phyloP scores from a whole-genome alignment of 2,888 invertebrate species.

The Salpingus planirostris region DNA sequence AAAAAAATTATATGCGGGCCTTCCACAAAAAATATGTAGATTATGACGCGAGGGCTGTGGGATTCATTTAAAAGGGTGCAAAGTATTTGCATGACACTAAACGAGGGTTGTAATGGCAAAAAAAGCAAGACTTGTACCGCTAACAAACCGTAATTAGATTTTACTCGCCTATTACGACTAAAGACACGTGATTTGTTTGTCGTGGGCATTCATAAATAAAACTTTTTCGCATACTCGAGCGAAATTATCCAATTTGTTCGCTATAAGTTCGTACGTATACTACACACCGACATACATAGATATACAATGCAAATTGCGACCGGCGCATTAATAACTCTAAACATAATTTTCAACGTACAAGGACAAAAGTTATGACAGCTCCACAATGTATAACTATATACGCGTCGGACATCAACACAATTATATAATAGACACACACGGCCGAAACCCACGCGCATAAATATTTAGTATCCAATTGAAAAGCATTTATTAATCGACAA shows the following conservation, averaged over 20 bases:
- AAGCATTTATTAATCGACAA: slow-evolving; percentile 20
- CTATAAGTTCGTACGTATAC: slow-evolving; percentile 6
- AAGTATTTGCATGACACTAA: too few relatives aligned
- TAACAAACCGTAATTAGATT: too few relatives aligned
- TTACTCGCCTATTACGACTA: too few relatives aligned
- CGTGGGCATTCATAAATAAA: slow-evolving; percentile 7
- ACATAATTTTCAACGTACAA: slow-evolving; percentile 17
- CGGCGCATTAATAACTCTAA: slow-evolving; percentile 7
- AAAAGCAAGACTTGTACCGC: too few relatives aligned
- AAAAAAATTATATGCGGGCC: too few relatives aligned
- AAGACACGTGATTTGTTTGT: too few relatives aligned
- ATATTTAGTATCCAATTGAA: slow-evolving; percentile 21
- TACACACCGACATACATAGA: too few relatives aligned
- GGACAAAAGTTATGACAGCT: slow-evolving; percentile 18
- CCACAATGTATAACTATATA: slow-evolving; percentile 17
- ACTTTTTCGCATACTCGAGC: slow-evolving; percentile 3
- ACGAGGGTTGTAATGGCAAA: too few relatives aligned
- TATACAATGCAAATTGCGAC: slow-evolving; percentile 4
- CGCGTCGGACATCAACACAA: slow-evolving; percentile 19
- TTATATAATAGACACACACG: slow-evolving; percentile 20
- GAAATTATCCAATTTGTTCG: slow-evolving; percentile 11
- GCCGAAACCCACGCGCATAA: slow-evolving; percentile 19
- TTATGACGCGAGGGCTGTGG: too few relatives aligned
- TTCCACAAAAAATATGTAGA: too few relatives aligned
- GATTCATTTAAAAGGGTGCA: too few relatives aligned